phyloP scores from a whole-genome alignment of 2,797 vertebrate species.

The Pangasius mekongensis region DNA sequence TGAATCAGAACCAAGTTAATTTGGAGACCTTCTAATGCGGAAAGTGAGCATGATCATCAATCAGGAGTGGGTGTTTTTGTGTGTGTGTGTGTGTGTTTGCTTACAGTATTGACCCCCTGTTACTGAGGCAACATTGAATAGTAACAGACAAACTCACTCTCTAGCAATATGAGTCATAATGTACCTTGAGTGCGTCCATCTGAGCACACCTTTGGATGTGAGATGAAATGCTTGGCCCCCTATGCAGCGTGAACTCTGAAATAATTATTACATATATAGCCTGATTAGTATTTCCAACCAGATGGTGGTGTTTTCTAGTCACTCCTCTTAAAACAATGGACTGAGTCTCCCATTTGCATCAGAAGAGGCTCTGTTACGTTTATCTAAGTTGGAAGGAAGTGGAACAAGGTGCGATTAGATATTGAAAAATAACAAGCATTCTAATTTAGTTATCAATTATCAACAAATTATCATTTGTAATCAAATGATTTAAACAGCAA shows the following conservation, averaged over 20 bases:
- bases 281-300: neutral
- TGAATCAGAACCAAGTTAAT: slow-evolving; percentile 50
- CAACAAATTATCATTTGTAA: neutral
- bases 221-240: slow-evolving; percentile 15
- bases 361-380: neutral
- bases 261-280: neutral
- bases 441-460: neutral
- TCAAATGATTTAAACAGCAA: neutral
- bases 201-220: slow-evolving; percentile 51
- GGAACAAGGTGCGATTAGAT: neutral
- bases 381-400: neutral
- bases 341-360: neutral
- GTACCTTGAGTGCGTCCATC: slow-evolving; percentile 72
- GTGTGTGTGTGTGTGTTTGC: slow-evolving; percentile 5
- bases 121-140: slow-evolving; percentile 64
- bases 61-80: slow-evolving; percentile 53
- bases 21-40: slow-evolving; percentile 43
- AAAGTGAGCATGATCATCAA: slow-evolving; percentile 55
- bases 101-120: slow-evolving; percentile 47
- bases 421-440: neutral
- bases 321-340: neutral
- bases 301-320: neutral
- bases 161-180: slow-evolving; percentile 61
- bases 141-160: slow-evolving; percentile 63
- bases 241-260: neutral